Conservation (phyloP, 1,140 invertebrate species). For the Zaprionus nigranus region DNA sequence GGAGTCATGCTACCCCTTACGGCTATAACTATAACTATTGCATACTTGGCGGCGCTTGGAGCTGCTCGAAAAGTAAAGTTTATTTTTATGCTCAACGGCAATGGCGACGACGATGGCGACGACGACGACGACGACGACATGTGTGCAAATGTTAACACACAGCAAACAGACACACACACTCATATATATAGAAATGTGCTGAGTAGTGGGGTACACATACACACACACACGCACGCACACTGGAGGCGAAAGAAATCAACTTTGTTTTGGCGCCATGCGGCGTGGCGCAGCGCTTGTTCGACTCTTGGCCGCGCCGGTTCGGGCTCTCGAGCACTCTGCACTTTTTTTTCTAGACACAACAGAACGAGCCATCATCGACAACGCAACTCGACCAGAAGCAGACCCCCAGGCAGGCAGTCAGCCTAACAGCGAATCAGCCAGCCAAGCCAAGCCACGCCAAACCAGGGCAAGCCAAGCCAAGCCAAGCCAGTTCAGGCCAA, state of each 20-base stretch:
- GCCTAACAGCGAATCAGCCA: slow-evolving; percentile 17
- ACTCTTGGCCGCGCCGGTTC: slow-evolving; percentile 25
- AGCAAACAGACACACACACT: slow-evolving; percentile 29
- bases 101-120: slow-evolving; percentile 28
- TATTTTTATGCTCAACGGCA: slow-evolving; percentile 75
- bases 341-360: slow-evolving; percentile 52
- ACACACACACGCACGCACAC: slow-evolving; percentile 36
- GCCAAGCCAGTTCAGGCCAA: not conserved
- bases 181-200: slow-evolving; percentile 17
- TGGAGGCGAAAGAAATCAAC: slow-evolving; percentile 62
- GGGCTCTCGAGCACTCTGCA: slow-evolving; percentile 45
- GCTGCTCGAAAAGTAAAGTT: slow-evolving; percentile 66
- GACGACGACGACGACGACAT: slow-evolving; percentile 44
- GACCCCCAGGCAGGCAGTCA: not conserved
- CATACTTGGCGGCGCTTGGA: slow-evolving; percentile 70
- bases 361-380: slow-evolving; percentile 54
- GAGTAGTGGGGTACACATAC: slow-evolving; percentile 26
- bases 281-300: slow-evolving; percentile 60
- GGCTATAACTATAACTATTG: slow-evolving; percentile 57
- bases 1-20: slow-evolving; percentile 22
- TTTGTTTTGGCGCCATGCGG: slow-evolving; percentile 78
- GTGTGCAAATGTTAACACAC: slow-evolving; percentile 71
- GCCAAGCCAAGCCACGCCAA: slow-evolving; percentile 5
- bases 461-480: slow-evolving; percentile 1
- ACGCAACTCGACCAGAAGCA: slow-evolving; percentile 68